These are phyloP conservation scores for Loxodonta africana DNA, from an alignment of 2,113 vertebrate species.

Conservation along the genomic window DNA sequence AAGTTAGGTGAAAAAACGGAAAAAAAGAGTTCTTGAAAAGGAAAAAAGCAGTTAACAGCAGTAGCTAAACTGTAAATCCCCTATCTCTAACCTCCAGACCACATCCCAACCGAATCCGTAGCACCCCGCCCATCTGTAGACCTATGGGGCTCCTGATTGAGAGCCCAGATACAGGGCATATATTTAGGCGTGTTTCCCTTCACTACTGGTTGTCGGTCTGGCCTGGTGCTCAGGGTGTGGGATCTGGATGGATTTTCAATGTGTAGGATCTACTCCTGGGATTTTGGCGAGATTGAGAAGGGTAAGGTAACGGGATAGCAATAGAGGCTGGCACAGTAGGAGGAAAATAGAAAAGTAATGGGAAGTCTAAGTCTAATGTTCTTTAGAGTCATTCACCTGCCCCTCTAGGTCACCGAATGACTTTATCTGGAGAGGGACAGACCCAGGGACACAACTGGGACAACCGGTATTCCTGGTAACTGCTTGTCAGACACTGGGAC, in stretches of 20 bases:
- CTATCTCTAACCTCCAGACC: slow-evolving; percentile 82
- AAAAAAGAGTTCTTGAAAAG: background rate
- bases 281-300: slow-evolving; percentile 18
- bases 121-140: slow-evolving; percentile 70
- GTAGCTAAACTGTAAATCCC: slow-evolving; percentile 67
- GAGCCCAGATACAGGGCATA: slow-evolving; percentile 68
- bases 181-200: background rate
- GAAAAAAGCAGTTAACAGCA: slow-evolving; percentile 37
- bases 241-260: slow-evolving; percentile 54
- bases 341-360: background rate
- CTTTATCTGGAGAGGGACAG: slow-evolving; percentile 1
- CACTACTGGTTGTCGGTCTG: background rate
- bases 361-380: background rate
- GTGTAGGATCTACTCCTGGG: slow-evolving; percentile 25
- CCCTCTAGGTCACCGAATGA: slow-evolving; percentile 15
- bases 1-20: background rate
- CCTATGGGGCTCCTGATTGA: slow-evolving; percentile 65
- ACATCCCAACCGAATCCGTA: slow-evolving; percentile 68
- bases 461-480: slow-evolving; percentile 66
- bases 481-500: background rate
- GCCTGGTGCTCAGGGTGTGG: background rate
- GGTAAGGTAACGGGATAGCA: background rate
- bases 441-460: slow-evolving; percentile 14
- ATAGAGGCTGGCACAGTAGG: background rate
- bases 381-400: background rate